A percentile compares a stretch with the other conserved stretches of the same genome.
phyloP scores from a whole-genome alignment of 2,888 invertebrate species.

The Stenodema calcarata region DNA sequence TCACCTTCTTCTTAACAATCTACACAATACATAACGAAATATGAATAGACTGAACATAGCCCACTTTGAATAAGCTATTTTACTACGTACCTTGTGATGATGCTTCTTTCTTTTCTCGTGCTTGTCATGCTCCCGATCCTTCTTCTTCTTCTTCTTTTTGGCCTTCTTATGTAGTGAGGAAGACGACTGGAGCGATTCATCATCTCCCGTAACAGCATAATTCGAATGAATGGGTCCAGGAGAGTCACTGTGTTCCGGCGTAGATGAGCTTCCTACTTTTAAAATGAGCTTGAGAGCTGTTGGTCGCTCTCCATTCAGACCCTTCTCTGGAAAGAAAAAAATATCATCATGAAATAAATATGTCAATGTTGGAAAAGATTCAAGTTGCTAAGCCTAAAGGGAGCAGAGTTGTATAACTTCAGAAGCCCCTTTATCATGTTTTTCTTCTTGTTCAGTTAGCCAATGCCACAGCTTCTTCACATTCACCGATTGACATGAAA shows the following conservation, averaged over 20 bases:
- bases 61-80: not conserved
- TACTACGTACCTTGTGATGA: conserved; percentile 66
- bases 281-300: conserved; percentile 74
- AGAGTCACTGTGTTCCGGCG: conserved; percentile 69
- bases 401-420: no score
- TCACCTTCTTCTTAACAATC: not conserved
- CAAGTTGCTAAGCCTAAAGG: not conserved
- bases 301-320: conserved; percentile 57
- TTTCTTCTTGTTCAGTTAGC: no score
- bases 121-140: conserved; percentile 64
- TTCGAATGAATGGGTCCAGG: conserved; percentile 60
- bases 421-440: no score
- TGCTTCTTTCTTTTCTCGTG: conserved; percentile 76
- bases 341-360: not conserved
- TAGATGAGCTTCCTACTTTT: conserved; percentile 74
- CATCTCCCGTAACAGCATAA: conserved; percentile 59
- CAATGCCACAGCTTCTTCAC: no score
- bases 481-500: no score
- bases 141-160: conserved; percentile 76
- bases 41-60: no score
- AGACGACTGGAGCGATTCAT: conserved; percentile 61
- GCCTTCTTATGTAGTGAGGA: conserved; percentile 66
- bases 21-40: no score
- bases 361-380: not conserved
- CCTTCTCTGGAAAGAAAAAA: conserved; percentile 43